Base-by-base conservation (phyloP, 2,888 invertebrate genomes). In the Rhingia rostrata region DNA sequence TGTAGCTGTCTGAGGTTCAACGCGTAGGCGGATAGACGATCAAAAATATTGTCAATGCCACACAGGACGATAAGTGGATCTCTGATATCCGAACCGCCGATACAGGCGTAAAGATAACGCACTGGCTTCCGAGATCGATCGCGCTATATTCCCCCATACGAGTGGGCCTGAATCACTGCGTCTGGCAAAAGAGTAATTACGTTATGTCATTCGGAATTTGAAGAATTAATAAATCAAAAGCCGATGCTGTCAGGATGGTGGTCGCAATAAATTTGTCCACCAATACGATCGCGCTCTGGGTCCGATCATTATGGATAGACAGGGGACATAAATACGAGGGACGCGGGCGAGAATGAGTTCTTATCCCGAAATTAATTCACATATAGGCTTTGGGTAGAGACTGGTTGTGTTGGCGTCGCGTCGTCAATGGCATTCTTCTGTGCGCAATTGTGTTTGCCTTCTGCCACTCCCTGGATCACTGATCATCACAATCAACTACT, bases 151-250 rank as follows among this genome's bases (percentile, higher is more conserved):
- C 51, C 70, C 58, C 33, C 35, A 39, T 49, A 12, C 51, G 63
- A 22, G 1, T 2, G 1, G 22, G 22, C 56, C 45, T 10, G 56
- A 75, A 70, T 41, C 70, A 63, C 53, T 22, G 61, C 45, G 9
- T 51, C 61, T 51, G 83, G 83, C 83, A 83, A 79, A 83, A 83
- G 83, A 83, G 79, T 83, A 83, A 83, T 83, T 79, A 83, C 83
- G 79, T 69, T 79, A 73, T 83, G 83, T 83, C 83, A 83, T 67
- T 64, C 53, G 79, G 79, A 83, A 83, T 83, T 83, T 83, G 83
- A 83, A 58, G 79, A 79, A 83, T 83, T 83, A 83, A 83, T 83
- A 79, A 83, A 83, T 83, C 83, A 83, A 79, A 83, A 79, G 72
- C 63, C 72, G 53, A 41, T 63, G 63, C 83, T 83, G 83, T 83